Evolutionary conservation across 2,888 invertebrate genomes (phyloP), one percentile per base, ranked within the genome.

Genomic region (Isoperla grammatica): DNA sequence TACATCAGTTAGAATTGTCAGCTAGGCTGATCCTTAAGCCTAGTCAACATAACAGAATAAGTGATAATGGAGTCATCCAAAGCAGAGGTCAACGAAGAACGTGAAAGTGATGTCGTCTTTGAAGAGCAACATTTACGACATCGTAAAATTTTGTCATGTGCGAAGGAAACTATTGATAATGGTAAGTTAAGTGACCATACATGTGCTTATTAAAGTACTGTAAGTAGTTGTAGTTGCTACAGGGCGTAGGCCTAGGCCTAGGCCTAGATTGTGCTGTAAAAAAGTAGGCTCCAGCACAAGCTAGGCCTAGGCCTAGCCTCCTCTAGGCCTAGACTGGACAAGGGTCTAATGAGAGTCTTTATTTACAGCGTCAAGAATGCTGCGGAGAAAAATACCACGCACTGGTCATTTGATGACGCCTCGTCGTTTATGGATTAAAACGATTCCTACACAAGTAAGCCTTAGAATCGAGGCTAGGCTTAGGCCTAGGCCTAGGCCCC

Each of bases 351-450:
- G n/a, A n/a, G n/a, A n/a, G n/a, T n/a, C n/a, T 63, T 65, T 49
- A 64, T 61, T 76, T 76, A 22, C 72, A 91, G 91, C 90, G 67
- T 89, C 90, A 55, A 83, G 90, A 68, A 83, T 92, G 71, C 78
- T 93, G 57, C 85, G 90, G 65, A 82, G 88, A 64, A 88, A 90
- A 72, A 86, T 92, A 65, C 91, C 92, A 53, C 90, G 90, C 78
- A 90, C 91, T 13, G 90, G 91, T 57, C 91, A 91, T 71, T 79
- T 92, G 71, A 86, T 92, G 81, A 90, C 91, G 68, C 91, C 92
- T 61, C 83, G 90, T 67, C 81, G 90, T 67, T 78, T 92, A 63
- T 89, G 91, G 80, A 81, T 92, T 59, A 90, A 90, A 73, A 87
- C 90, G 70, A 87, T 91, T 66, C 93, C 93, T 19, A 94, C 94